Base-by-base conservation (phyloP, 35 echinoderm and acorn worm species). In the Heliocidaris erythrogramma region DNA sequence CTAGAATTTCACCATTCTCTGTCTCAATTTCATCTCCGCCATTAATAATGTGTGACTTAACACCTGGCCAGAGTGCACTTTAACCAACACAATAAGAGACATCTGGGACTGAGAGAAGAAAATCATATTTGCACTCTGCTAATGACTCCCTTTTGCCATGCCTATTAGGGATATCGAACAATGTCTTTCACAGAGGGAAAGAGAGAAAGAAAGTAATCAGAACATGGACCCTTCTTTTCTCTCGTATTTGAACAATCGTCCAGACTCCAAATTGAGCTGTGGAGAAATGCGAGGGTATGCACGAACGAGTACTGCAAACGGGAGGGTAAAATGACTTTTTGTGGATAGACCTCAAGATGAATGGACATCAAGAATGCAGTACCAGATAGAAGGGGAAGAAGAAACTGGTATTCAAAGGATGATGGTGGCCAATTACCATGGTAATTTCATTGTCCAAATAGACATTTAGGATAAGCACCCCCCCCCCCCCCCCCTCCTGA, bases 391-490 rank as follows among this genome's bases (percentile, higher is more conserved):
- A 27, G 9, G 87, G 87, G 32, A 30, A 27, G n/a, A 29, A 27
- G 32, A 89, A 31, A 30, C 16, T 89, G 87, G 87, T 89, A 16
- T 32, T 88, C 27, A 89, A 48, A 9, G 12, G 1, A 17, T 48
- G 12, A 35, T 9, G 31, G 32, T 48, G 31, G 29, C 47, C 87
- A 89, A 89, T 89, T 89, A 47, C 87, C 30, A 9, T 89, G 87
- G 87, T 89, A 89, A 89, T 89, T 89, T 48, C 87, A 89, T 89
- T 89, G 87, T 89, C 87, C 87, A 89, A 89, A 89, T 89, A 89
- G 87, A 31, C 87, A 89, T 89, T 89, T 5, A 48, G 47, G 87
- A 32, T 89, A 7, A 42, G 16, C 27, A 14, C 86, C 86, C 31
- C n/a, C 86, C 86, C 86, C 47, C n/a, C 87, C 32, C 87, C 87